Evolutionary conservation across 2,797 vertebrate genomes (phyloP).

Genomic region (Eulemur mongoz): DNA sequence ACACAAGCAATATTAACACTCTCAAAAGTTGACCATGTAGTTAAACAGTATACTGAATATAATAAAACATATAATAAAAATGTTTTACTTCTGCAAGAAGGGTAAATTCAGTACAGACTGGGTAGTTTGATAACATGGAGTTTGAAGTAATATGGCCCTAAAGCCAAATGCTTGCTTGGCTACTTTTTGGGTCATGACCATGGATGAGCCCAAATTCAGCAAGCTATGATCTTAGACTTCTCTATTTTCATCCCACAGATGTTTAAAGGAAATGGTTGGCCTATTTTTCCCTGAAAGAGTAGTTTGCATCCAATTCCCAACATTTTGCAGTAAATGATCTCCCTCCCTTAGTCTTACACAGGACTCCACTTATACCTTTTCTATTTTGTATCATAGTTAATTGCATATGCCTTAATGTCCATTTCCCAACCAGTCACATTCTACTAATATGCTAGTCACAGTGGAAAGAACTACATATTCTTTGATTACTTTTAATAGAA

Average conservation of each 20-base stretch:
- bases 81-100: background rate
- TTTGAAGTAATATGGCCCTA: background rate
- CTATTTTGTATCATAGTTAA: constrained; percentile 21
- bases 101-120: background rate
- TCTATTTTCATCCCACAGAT: constrained; percentile 5
- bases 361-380: background rate
- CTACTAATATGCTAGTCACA: background rate
- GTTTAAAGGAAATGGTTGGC: background rate
- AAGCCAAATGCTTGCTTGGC: background rate
- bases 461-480: background rate
- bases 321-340: constrained; percentile 6
- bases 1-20: background rate
- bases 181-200: constrained; percentile 1
- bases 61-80: constrained; percentile 24
- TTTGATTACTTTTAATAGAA: constrained; percentile 39
- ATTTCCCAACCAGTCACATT: constrained; percentile 19
- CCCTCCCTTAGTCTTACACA: background rate
- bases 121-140: background rate
- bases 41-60: constrained; percentile 1
- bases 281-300: background rate
- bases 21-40: background rate
- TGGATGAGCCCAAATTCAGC: background rate
- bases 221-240: background rate
- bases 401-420: background rate
- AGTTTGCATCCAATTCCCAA: background rate